phyloP scores from a whole-genome alignment of 2,888 invertebrate species.

The Agriopis leucophaearia region DNA sequence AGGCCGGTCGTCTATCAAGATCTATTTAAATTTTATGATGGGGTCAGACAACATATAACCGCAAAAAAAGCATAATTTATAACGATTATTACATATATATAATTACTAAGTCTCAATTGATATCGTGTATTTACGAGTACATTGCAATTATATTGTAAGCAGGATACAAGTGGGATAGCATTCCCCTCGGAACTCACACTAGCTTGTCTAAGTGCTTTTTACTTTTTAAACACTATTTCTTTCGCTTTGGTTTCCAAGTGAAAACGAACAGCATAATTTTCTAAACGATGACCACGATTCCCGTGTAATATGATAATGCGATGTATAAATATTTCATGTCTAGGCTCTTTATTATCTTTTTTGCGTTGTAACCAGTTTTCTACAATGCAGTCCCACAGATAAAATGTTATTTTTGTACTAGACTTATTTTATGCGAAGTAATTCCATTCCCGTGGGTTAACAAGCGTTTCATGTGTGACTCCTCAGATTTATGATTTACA shows the following conservation, averaged over 20 bases:
- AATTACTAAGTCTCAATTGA: conserved; percentile 45
- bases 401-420: conserved; percentile 67
- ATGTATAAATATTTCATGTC: conserved; percentile 83
- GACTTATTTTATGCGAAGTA: conserved; percentile 45
- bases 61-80: conserved; percentile 55
- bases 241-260: conserved; percentile 70
- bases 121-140: conserved; percentile 18
- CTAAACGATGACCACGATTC: conserved; percentile 82
- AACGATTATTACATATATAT: conserved; percentile 26
- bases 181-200: conserved; percentile 49
- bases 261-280: conserved; percentile 83
- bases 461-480: conserved; percentile 19
- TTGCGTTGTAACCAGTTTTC: conserved; percentile 77
- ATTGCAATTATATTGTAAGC: conserved; percentile 54
- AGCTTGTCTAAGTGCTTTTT: conserved; percentile 27
- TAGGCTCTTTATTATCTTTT: conserved; percentile 78
- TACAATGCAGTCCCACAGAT: conserved; percentile 68
- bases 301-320: conserved; percentile 85
- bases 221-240: conserved; percentile 53
- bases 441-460: conserved; percentile 34
- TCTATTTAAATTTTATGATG: neutral
- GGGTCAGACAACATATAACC: conserved; percentile 45
- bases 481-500: conserved; percentile 4
- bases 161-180: conserved; percentile 52
- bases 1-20: too few species aligned